Conservation (phyloP, 2,888 invertebrate genomes). For the Coleophora deauratella region DNA sequence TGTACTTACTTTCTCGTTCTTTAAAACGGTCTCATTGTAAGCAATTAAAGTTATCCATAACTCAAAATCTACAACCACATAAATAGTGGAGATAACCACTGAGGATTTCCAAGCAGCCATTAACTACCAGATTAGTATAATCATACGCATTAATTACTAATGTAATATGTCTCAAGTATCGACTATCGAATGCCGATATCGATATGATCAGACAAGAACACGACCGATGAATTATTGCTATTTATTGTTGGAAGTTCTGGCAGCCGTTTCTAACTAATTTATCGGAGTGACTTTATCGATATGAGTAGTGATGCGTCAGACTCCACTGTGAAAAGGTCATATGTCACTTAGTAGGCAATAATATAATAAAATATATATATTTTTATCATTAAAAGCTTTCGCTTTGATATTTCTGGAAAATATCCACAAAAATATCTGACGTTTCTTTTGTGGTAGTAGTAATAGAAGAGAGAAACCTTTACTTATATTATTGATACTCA, state of each 20-base stretch:
- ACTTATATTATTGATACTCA: too few species aligned
- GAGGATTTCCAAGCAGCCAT: slow-evolving; percentile 2
- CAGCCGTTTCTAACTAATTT: slow-evolving; percentile 43
- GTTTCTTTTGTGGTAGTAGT: slow-evolving; percentile 26
- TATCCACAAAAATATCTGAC: too few species aligned
- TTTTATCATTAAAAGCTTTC: slow-evolving; percentile 10
- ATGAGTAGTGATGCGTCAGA: slow-evolving; percentile 22
- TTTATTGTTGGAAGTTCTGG: slow-evolving; percentile 37
- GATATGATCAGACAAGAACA: slow-evolving; percentile 31
- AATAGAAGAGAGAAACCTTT: slow-evolving; percentile 12
- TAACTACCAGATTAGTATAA: slow-evolving; percentile 26
- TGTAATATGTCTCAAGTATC: slow-evolving; percentile 15
- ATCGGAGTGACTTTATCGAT: slow-evolving; percentile 59
- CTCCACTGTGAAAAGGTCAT: slow-evolving; percentile 23
- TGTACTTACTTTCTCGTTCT: too few species aligned
- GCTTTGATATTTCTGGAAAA: too few species aligned
- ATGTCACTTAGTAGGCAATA: too few species aligned
- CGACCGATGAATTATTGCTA: slow-evolving; percentile 39
- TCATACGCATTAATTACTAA: slow-evolving; percentile 32
- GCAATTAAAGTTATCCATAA: slow-evolving; percentile 1
- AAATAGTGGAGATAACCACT: background rate
- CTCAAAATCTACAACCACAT: background rate
- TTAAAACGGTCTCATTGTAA: too few species aligned
- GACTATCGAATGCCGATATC: slow-evolving; percentile 23
- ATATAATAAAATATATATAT: too few species aligned